Percentiles rank a stretch among this genome's conserved stretches.
Conservation (phyloP, 1,140 invertebrate species). For the Bicyclus anynana region DNA sequence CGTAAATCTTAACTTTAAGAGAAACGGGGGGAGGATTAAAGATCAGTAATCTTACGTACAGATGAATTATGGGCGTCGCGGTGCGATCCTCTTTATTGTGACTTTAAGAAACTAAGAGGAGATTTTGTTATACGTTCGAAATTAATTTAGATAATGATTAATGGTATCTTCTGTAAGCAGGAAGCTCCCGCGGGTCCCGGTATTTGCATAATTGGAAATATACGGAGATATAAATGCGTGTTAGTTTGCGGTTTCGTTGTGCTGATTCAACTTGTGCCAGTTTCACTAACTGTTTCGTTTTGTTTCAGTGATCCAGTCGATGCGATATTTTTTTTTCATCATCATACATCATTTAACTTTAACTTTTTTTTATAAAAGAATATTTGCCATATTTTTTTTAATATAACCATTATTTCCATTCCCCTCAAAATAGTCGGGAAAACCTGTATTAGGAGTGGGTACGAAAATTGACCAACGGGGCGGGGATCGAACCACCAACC, state of each 20-base stretch:
- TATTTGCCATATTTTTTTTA: too few species aligned
- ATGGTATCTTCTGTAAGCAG: conserved; percentile 62
- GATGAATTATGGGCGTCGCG: conserved; percentile 80
- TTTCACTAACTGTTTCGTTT: too few species aligned
- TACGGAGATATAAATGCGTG: conserved; percentile 13
- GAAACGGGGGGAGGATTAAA: conserved; percentile 82
- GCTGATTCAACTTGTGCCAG: neutral
- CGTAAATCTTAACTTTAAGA: conserved; percentile 86
- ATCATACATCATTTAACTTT: too few species aligned
- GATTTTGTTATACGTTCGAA: conserved; percentile 71
- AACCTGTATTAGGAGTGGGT: too few species aligned
- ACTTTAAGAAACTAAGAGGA: conserved; percentile 75
- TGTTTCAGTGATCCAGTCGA: too few species aligned
- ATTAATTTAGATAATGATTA: conserved; percentile 77
- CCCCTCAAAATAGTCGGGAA: too few species aligned
- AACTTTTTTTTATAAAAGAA: too few species aligned
- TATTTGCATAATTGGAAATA: conserved; percentile 69
- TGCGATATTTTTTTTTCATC: too few species aligned
- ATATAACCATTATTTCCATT: too few species aligned
- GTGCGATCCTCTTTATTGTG: conserved; percentile 73
- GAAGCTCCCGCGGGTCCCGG: conserved; percentile 39
- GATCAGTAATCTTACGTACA: conserved; percentile 85
- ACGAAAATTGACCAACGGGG: too few species aligned
- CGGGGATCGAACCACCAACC: too few species aligned
- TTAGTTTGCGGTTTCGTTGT: conserved; percentile 8